Evolutionary conservation across 2,797 vertebrate species (phyloP), one percentile per base, ranked within the genome.

Genomic region (Toxotes lorentzi): DNA sequence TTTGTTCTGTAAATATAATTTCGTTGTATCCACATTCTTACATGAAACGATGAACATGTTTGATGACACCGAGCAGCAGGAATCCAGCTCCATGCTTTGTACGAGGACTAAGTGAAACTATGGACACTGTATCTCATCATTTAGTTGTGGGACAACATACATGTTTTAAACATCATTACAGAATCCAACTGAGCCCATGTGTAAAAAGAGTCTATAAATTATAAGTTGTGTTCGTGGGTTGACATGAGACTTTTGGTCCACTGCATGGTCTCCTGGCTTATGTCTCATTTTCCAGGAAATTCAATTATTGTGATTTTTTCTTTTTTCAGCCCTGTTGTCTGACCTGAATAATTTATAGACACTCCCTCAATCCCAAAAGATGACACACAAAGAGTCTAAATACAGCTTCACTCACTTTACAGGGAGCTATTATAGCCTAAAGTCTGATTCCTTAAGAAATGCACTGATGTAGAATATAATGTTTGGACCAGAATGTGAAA

Each of bases 291-390:
- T 88, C 27, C n/a, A 74, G 63, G 24, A 81, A 85, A 77, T 81
- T 59, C 0, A 0, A 68, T 78, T 38, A 53, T 61, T 34, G 23
- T 60, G 4, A 30, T 30, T 30, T 30, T 30, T 30, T 30, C 27
- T 30, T 30, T 30, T 30, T 30, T 30, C 4, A 4, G 27, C 27
- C 16, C 64, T 68, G 48, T 66, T 81, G 24, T 76, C 21, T 30
- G 34, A 61, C 63, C 23, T 85, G 79, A 87, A 90, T 85, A 76
- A 86, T 87, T 81, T 59, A 86, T 75, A 51, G 48, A 45, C 1
- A 3, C 66, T 78, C 56, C 35, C 56, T 58, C 40, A 76, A 66
- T 79, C 80, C 68, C 68, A 24, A n/a, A 81, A 43, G 77, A 70
- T 47, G 67, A 73, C 32, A 71, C 12, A 67, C 27, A 30, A 2